Evolutionary conservation across 2,888 invertebrate genomes (phyloP).

Genomic region (Tuberolachnus salignus): DNA sequence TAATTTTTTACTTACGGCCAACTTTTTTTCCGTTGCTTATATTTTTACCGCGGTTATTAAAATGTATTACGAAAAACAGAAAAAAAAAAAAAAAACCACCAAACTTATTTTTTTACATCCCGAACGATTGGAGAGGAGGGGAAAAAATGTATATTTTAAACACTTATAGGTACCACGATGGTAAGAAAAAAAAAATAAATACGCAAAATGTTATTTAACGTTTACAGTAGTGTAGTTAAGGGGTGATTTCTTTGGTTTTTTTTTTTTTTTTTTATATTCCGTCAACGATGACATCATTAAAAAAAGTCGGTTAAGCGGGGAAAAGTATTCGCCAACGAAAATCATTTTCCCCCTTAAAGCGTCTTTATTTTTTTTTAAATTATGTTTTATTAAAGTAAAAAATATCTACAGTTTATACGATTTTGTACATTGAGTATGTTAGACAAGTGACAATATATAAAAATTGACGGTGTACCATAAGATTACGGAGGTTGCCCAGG

Average conservation of each 20-base stretch:
- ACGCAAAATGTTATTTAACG: slow-evolving; percentile 22
- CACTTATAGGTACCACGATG: background rate
- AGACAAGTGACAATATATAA: too few relatives aligned
- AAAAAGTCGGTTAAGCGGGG: background rate
- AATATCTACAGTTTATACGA: too few relatives aligned
- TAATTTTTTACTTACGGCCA: slow-evolving; percentile 10
- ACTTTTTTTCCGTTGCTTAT: background rate
- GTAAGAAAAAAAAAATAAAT: slow-evolving; percentile 9
- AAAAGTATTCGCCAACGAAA: background rate
- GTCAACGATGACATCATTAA: background rate
- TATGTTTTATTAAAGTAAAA: too few relatives aligned
- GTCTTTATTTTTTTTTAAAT: too few relatives aligned
- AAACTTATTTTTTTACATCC: slow-evolving; percentile 15
- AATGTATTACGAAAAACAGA: too few relatives aligned
- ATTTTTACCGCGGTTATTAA: background rate
- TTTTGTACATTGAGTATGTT: too few relatives aligned
- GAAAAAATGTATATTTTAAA: background rate
- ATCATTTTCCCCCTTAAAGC: background rate
- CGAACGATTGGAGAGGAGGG: background rate
- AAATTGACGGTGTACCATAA: too few relatives aligned
- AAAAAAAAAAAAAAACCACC: slow-evolving; percentile 4
- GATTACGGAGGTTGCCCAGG: too few relatives aligned
- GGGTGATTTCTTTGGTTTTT: slow-evolving; percentile 21
- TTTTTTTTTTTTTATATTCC: background rate
- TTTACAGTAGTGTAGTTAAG: background rate